Percentiles rank a stretch among this genome's conserved stretches.
phyloP scores from a whole-genome alignment of 2,797 vertebrate species.

The Darevskia mixta region DNA sequence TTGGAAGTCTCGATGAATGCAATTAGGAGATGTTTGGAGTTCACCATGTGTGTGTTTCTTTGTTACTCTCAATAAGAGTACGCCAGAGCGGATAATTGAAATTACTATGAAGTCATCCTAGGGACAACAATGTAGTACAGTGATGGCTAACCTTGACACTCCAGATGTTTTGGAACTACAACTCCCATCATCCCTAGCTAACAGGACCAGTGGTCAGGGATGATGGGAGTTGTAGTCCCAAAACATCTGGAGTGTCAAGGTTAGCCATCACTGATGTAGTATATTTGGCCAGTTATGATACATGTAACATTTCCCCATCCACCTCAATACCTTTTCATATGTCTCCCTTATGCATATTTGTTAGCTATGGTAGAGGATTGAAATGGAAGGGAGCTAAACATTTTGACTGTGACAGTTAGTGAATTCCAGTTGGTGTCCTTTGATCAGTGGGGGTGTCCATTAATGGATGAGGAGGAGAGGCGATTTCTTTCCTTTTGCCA shows the following conservation, averaged over 20 bases:
- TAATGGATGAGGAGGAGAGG: background rate
- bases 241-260: too few relatives aligned
- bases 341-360: background rate
- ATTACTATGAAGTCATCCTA: background rate
- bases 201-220: too few relatives aligned
- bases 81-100: background rate
- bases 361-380: background rate
- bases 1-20: background rate
- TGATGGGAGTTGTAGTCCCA: too few relatives aligned
- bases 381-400: background rate
- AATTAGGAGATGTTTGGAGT: background rate
- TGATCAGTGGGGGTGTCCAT: background rate
- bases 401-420: background rate
- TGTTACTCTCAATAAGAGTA: background rate
- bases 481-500: background rate
- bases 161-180: too few relatives aligned
- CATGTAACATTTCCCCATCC: background rate
- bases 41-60: background rate
- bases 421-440: background rate
- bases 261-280: too few relatives aligned
- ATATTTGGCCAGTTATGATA: background rate
- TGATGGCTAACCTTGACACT: too few relatives aligned
- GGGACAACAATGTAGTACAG: background rate
- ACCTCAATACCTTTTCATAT: background rate
- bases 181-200: too few relatives aligned